A percentile compares a stretch with the other conserved stretches of the same genome.
phyloP scores from a whole-genome alignment of 2,888 invertebrate species.

The Atrina japonica region DNA sequence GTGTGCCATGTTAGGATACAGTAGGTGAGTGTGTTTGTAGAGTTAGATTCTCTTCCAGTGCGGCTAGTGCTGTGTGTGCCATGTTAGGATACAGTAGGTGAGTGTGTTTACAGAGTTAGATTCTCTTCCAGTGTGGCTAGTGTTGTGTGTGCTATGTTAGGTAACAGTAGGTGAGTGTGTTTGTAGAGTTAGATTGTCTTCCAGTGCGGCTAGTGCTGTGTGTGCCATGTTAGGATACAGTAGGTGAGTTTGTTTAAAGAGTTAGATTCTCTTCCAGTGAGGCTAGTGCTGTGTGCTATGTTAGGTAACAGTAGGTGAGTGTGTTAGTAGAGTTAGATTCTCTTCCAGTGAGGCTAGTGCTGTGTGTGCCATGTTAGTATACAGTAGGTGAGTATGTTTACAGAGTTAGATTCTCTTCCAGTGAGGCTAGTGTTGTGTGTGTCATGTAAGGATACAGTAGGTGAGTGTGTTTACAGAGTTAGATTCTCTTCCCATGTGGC shows the following conservation, averaged over 20 bases:
- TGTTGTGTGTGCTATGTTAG: constrained; percentile 44
- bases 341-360: no score
- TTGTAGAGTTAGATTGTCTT: constrained; percentile 60
- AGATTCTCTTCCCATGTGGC: no score
- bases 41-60: constrained; percentile 51
- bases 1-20: constrained; percentile 43
- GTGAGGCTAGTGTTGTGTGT: constrained; percentile 43
- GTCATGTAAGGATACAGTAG: constrained; percentile 47
- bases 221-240: constrained; percentile 42
- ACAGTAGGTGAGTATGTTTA: no score
- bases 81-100: constrained; percentile 39
- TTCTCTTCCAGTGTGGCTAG: constrained; percentile 48
- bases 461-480: no score
- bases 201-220: constrained; percentile 43
- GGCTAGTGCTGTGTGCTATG: no score
- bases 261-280: no score
- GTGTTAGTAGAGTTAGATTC: no score
- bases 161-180: constrained; percentile 42
- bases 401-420: constrained; percentile 44
- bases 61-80: constrained; percentile 45
- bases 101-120: constrained; percentile 62
- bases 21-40: constrained; percentile 58
- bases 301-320: no score
- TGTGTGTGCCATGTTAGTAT: no score
- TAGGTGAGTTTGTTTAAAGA: constrained; percentile 12